Evolutionary conservation across 2,888 invertebrate species (phyloP).

Genomic region (Pandemis cinnamomeana): DNA sequence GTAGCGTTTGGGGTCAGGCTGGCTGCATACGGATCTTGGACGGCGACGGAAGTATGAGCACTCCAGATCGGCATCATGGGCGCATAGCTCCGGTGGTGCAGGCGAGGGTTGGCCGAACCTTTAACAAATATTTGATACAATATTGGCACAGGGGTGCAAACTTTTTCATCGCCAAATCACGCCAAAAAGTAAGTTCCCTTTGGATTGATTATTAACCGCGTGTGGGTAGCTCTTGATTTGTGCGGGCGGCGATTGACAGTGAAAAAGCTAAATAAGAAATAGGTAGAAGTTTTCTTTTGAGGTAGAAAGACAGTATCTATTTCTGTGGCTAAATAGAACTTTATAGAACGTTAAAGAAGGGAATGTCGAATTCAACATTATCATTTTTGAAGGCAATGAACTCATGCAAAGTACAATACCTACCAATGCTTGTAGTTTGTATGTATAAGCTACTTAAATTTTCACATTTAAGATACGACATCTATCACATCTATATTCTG

Average conservation of each 20-base stretch:
- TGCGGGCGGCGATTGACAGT: not conserved
- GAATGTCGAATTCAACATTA: not conserved
- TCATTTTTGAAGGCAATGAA: not conserved
- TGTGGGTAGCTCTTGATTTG: not conserved
- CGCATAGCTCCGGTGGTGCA: slow-evolving; percentile 85
- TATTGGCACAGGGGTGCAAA: not conserved
- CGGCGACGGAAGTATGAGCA: slow-evolving; percentile 92
- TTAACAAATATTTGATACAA: slow-evolving; percentile 38
- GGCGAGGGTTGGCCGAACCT: slow-evolving; percentile 86
- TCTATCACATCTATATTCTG: slow-evolving; percentile 37
- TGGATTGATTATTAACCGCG: not conserved
- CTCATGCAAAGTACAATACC: slow-evolving; percentile 15
- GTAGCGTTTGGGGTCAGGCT: slow-evolving; percentile 89
- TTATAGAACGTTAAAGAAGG: slow-evolving; percentile 1
- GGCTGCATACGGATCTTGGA: slow-evolving; percentile 89
- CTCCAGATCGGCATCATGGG: slow-evolving; percentile 89
- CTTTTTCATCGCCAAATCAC: not conserved
- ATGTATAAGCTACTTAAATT: slow-evolving; percentile 7
- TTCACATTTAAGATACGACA: slow-evolving; percentile 31
- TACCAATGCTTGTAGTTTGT: not conserved
- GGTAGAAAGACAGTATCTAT: not conserved
- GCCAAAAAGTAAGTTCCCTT: not conserved
- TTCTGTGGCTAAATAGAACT: not conserved
- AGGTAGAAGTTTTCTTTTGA: not conserved
- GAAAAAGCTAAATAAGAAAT: not conserved